These are phyloP conservation scores for Rambutsinella grinnellia DNA, from an alignment of 2,888 invertebrate species.

Conservation along the genomic window DNA sequence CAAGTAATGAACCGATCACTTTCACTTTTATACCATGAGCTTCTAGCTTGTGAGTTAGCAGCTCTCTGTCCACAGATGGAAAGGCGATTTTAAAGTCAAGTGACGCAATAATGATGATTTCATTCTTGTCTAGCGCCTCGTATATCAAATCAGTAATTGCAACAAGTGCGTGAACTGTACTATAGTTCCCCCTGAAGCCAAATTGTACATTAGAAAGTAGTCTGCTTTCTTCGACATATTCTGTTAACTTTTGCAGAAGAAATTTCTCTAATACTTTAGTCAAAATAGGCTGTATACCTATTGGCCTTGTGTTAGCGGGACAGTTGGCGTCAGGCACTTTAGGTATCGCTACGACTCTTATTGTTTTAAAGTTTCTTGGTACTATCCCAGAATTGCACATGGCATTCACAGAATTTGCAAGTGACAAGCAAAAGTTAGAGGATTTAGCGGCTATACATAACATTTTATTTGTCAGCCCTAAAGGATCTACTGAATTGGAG, in stretches of 20 bases:
- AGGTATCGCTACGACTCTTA: slow-evolving; percentile 1
- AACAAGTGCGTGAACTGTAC: slow-evolving; percentile 4
- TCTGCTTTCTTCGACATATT: background rate
- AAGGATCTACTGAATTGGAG: too few species aligned
- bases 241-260: background rate
- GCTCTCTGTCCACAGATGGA: background rate
- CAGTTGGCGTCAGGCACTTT: background rate
- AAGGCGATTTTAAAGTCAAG: background rate
- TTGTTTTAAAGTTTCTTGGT: too few species aligned
- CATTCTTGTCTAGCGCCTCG: background rate
- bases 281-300: background rate
- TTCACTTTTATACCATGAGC: background rate
- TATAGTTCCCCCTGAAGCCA: background rate
- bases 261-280: background rate
- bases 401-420: too few species aligned
- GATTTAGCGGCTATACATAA: too few species aligned
- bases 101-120: background rate
- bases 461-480: too few species aligned
- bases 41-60: background rate
- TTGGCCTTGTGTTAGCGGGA: background rate
- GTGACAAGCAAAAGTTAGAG: too few species aligned
- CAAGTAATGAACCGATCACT: background rate
- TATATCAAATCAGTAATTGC: slow-evolving; percentile 7
- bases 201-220: slow-evolving; percentile 2
- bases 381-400: too few species aligned